Evolutionary conservation across 1,140 invertebrate species (phyloP).

Genomic region (Plutomurus gul): DNA sequence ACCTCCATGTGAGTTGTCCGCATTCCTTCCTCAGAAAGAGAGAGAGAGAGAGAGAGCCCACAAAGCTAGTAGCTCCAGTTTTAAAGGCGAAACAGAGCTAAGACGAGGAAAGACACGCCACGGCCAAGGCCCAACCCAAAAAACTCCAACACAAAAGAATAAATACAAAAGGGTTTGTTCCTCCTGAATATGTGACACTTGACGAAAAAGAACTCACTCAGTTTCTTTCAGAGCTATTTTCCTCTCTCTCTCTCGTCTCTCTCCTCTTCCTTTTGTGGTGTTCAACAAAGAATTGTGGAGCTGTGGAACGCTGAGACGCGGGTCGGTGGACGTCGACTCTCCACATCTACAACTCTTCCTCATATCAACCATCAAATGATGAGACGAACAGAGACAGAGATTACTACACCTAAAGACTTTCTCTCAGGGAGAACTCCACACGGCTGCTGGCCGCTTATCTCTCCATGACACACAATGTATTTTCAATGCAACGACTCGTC

Average conservation of each 20-base stretch:
- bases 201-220: conserved; percentile 28
- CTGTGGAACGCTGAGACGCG: conserved; percentile 6
- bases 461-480: background rate
- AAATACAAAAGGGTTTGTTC: conserved; percentile 28
- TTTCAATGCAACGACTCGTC: background rate
- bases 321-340: background rate
- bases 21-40: background rate
- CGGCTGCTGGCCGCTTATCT: too few relatives aligned
- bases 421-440: too few relatives aligned
- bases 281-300: conserved; percentile 9
- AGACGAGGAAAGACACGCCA: background rate
- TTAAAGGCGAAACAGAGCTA: background rate
- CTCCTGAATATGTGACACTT: conserved; percentile 39
- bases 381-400: background rate
- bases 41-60: background rate
- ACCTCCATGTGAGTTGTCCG: background rate
- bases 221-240: background rate
- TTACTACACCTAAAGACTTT: too few relatives aligned
- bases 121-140: conserved; percentile 26
- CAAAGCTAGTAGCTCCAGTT: background rate
- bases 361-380: background rate
- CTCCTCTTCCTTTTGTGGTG: conserved; percentile 28
- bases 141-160: conserved; percentile 24
- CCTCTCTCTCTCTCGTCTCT: conserved; percentile 1
- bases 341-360: background rate